A percentile compares a stretch with the other conserved stretches of the same genome.
Evolutionary conservation across 2,113 vertebrate species (phyloP).

Genomic region (Hemicordylus capensis): DNA sequence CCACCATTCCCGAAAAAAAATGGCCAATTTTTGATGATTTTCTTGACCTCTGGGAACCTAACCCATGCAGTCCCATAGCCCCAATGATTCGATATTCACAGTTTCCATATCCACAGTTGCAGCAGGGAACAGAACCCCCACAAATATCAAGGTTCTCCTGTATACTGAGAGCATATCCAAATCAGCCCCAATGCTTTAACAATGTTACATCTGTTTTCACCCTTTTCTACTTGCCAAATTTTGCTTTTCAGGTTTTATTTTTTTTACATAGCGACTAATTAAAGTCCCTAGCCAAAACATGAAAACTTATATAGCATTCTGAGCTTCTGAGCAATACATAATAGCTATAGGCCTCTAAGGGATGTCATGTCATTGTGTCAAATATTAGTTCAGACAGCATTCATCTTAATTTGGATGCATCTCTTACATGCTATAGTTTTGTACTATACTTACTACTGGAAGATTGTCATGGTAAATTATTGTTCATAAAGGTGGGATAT

Average conservation of each 20-base stretch:
- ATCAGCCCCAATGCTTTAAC: not conserved
- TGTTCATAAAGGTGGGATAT: constrained; percentile 31
- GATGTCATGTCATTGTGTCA: constrained; percentile 49
- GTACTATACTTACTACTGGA: constrained; percentile 48
- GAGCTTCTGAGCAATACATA: constrained; percentile 36
- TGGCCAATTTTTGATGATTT: too few relatives aligned
- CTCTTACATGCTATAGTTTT: constrained; percentile 47
- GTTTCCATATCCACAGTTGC: too few relatives aligned
- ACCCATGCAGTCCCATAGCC: too few relatives aligned
- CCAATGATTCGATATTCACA: too few relatives aligned
- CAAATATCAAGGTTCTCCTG: too few relatives aligned
- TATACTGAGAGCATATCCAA: not conserved
- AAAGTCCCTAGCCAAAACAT: constrained; percentile 33
- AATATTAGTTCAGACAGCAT: constrained; percentile 54
- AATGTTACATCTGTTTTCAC: not conserved
- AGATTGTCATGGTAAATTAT: constrained; percentile 56
- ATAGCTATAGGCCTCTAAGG: constrained; percentile 47
- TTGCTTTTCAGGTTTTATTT: not conserved
- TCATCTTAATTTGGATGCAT: constrained; percentile 61
- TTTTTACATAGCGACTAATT: not conserved
- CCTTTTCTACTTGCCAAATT: not conserved
- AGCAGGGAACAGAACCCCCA: too few relatives aligned
- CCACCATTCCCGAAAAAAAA: too few relatives aligned
- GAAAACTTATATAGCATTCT: constrained; percentile 47
- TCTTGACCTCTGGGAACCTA: too few relatives aligned